Conservation (phyloP, 2,797 vertebrate genomes). For the Carcharodon carcharias region DNA sequence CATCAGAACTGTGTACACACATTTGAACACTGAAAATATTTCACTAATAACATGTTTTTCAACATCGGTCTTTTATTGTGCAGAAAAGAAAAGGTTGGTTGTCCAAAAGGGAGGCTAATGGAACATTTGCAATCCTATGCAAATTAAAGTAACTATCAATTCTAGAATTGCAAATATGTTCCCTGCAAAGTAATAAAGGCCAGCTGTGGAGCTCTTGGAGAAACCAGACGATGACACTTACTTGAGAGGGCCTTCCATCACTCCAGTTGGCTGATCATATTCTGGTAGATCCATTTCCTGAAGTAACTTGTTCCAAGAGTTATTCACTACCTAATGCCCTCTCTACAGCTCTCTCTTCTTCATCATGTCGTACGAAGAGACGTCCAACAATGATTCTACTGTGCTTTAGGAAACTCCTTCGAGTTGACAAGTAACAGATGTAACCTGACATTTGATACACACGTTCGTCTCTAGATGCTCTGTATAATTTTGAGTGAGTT, state of each 20-base stretch:
- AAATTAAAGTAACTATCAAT: neutral
- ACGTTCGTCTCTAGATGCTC: too few relatives aligned
- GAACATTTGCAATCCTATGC: too few relatives aligned
- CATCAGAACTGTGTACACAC: neutral
- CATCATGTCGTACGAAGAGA: neutral
- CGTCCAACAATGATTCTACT: neutral
- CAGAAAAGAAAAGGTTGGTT: neutral
- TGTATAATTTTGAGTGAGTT: neutral
- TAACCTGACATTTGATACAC: neutral
- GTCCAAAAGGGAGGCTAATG: neutral
- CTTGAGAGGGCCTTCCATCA: neutral
- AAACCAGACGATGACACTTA: neutral
- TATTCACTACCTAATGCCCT: neutral
- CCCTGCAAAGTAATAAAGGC: neutral
- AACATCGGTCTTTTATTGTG: neutral
- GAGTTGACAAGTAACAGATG: neutral
- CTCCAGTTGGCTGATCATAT: neutral
- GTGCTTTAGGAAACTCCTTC: neutral
- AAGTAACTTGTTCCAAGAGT: neutral
- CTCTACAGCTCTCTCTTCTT: neutral
- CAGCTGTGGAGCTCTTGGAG: neutral
- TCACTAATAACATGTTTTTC: neutral
- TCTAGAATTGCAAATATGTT: neutral
- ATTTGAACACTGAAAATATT: neutral
- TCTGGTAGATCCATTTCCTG: neutral